Evolutionary conservation across 2,797 vertebrate genomes (phyloP), one percentile per base, ranked within the genome.

Genomic region (Mormyrus hasselquistii): DNA sequence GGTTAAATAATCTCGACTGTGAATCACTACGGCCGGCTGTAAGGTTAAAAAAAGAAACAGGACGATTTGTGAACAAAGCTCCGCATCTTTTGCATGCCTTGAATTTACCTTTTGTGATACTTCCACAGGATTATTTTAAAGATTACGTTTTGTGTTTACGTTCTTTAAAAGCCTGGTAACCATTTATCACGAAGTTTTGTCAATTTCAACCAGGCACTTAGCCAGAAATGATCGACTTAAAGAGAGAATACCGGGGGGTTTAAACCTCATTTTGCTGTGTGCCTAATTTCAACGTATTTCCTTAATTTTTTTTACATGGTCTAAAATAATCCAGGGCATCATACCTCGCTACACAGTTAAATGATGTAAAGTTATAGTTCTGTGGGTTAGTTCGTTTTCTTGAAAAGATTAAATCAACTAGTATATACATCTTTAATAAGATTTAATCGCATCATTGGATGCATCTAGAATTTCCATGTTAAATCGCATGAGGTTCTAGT

Each of bases 1-100:
- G 16, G 22, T 55, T 87, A 59, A 89, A 86, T 85, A 87, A 90
- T 90, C 47, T 69, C 34, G 53, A 79, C 89, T 79, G 1, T 29
- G 52, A 44, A 88, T 87, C 47, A 88, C 90, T 59, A 83, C 57
- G 38, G 3, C 38, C 38, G 76, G 19, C 41, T 82, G 19, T 47
- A 6, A 49, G 2, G 9, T n/a, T 38, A 34, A 14, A 34, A 73
- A 69, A 65, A 87, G 4, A 34, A 65, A 65, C 19, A 19, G 59
- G 6, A 47, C n/a, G 22, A 22, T 57, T 87, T 62, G 34, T 47
- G 38, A 87, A 29, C 34, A 25, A 16, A 50, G 5, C 76, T 41
- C 19, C 2, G 6, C 76, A 2, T n/a, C 7, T 47, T 82, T 34
- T 82, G 76, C 16, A 82, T 47, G 6, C 16, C 41, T 82, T 44